Base-by-base conservation (phyloP, 2,888 invertebrate species). In the Serrognathus titanus region DNA sequence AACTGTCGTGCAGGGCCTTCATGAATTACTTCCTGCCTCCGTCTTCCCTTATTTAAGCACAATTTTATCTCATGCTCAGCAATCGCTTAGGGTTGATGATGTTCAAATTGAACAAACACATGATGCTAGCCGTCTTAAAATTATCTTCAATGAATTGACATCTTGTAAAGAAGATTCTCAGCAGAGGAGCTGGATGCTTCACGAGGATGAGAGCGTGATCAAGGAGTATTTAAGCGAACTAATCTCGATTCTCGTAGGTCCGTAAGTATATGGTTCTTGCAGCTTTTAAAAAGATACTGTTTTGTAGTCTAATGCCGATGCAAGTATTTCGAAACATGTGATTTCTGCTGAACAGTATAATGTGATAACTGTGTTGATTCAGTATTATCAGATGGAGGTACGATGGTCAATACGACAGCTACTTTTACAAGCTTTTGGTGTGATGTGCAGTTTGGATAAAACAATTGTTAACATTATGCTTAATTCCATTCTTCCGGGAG, bases 351-450 rank as follows among this genome's bases (percentile, higher is more conserved):
- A 94, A 75, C 87, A 90, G 58, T 96, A 93, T 73, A 87, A 87
- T 58, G 90, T 89, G 66, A 88, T 96, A 13, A 86, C 88, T 41
- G 89, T 90, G 54, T 80, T 97, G 56, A 91, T 94, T 53, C 90
- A 93, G 71, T 97, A 94, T 80, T 97, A 96, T 77, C 97, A 97
- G 81, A 96, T 96, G 96, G 97, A 96, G 78, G 86, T 90, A 1
- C 81, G 92, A 61, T 92, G 92, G 92, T 87, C 89, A 0, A 87
- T 94, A 58, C 83, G 94, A 61, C 88, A 90, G 70, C 80, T 92
- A 8, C 79, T 96, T 41, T 78, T 96, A 55, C 84, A 94, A 81
- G 89, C 92, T 6, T 94, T 96, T 75, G 90, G 90, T 13, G 89
- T 91, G 35, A 88, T 95, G 83, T 94, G 94, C 71, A 88, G 89